Base-by-base conservation (phyloP, 2,113 vertebrate genomes). In the Silurus asotus region DNA sequence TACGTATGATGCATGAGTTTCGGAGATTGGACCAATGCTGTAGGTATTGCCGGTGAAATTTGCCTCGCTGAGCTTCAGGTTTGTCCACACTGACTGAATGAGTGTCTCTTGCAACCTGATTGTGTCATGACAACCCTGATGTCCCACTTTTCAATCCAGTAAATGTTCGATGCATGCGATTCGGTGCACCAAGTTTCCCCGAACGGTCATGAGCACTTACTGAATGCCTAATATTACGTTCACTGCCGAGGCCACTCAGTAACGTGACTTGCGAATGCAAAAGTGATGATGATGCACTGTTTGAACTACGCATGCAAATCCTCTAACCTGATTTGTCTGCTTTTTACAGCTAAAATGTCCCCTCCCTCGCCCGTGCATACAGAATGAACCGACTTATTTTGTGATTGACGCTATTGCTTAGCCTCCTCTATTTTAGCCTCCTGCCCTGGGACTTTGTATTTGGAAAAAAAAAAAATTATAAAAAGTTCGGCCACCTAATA, bases 361-460 rank as follows among this genome's bases (percentile, higher is more conserved):
- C 76, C 72, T 56, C 59, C 75, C 48, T 6, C 82, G 70, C 20
- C 53, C 80, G 37, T 81, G 85, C 74, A 59, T 56, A 72, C 14
- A 49, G 82, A 84, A 82, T 83, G 70, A 77, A 19, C 59, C 15
- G 55, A 82, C 37, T 19, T 82, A 58, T 78, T 72, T 61, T 23
- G 70, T 67, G 76, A 85, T 67, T 74, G 83, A 64, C 69, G 53
- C 79, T 79, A 83, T 83, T 79, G 45, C 88, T 89, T 85, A 88
- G 84, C 89, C 84, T 89, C 89, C 87, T 89, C 89, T 81, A 83
- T 84, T 89, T 80, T 86, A 56, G 89, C 89, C 89, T 88, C 89
- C 89, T 84, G 89, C 89, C 76, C 80, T 72, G 84, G 86, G 85
- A 89, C 74, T 74, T 81, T 10, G 74, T 51, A 70, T 70, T 83